Evolutionary conservation across 2,797 vertebrate genomes (phyloP).

Genomic region (Pangasius mekongensis): DNA sequence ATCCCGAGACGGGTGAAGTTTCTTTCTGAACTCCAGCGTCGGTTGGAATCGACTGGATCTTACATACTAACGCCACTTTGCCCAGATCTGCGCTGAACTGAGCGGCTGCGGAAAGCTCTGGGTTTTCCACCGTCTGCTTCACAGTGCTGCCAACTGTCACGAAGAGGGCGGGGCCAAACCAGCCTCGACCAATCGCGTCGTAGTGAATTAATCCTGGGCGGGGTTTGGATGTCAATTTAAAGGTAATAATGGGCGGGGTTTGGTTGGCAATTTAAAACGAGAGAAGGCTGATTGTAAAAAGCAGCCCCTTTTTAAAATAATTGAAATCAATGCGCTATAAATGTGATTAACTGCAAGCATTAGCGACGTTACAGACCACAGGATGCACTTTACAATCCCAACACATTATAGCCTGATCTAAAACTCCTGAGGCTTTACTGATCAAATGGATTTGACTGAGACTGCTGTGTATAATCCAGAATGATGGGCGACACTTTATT

Average conservation of each 20-base stretch:
- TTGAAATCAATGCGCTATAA: constrained; percentile 69
- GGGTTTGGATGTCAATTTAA: constrained; percentile 59
- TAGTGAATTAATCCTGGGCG: background rate
- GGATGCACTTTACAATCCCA: constrained; percentile 5
- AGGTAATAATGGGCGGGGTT: constrained; percentile 58
- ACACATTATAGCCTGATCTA: constrained; percentile 11
- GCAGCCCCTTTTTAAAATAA: constrained; percentile 61
- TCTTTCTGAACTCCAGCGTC: constrained; percentile 51
- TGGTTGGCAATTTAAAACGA: constrained; percentile 42
- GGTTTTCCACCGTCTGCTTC: constrained; percentile 68
- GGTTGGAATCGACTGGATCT: constrained; percentile 56
- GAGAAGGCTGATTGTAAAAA: constrained; percentile 46
- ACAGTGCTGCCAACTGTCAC: constrained; percentile 50
- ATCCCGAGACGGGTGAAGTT: constrained; percentile 45
- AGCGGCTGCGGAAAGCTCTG: constrained; percentile 56
- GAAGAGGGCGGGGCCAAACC: background rate
- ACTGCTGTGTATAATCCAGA: background rate
- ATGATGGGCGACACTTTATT: too few relatives aligned
- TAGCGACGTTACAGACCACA: constrained; percentile 58
- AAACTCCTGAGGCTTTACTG: constrained; percentile 10
- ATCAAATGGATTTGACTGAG: background rate
- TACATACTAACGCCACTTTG: constrained; percentile 62
- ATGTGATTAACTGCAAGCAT: constrained; percentile 69
- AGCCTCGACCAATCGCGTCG: constrained; percentile 18
- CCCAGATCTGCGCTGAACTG: constrained; percentile 52